Conservation (phyloP, 2,888 invertebrate genomes). For the Papilio gigon region DNA sequence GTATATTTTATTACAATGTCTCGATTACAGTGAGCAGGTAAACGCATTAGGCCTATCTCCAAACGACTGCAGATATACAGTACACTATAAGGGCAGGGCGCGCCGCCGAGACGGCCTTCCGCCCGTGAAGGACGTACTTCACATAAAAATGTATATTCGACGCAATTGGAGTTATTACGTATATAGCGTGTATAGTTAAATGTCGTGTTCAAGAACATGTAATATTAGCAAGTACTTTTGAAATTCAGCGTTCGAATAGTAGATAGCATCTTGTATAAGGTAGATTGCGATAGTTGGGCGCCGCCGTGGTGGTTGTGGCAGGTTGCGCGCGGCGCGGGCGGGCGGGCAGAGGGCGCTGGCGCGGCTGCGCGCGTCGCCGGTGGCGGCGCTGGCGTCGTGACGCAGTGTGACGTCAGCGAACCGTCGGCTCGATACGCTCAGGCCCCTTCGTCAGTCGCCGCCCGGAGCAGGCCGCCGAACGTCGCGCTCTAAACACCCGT, state of each 20-base stretch:
- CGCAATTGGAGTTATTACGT: slow-evolving; percentile 46
- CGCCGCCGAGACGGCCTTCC: slow-evolving; percentile 57
- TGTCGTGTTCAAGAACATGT: neutral
- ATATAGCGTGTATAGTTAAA: slow-evolving; percentile 37
- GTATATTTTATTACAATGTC: slow-evolving; percentile 24
- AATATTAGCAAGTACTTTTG: slow-evolving; percentile 28
- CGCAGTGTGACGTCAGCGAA: slow-evolving; percentile 88
- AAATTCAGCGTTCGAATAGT: slow-evolving; percentile 47
- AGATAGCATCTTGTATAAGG: slow-evolving; percentile 48
- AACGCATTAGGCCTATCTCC: slow-evolving; percentile 48
- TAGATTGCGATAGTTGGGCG: slow-evolving; percentile 63
- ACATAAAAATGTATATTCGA: slow-evolving; percentile 57
- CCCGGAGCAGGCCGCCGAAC: slow-evolving; percentile 78
- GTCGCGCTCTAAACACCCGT: slow-evolving; percentile 76
- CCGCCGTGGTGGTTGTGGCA: slow-evolving; percentile 75
- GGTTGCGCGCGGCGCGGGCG: slow-evolving; percentile 68
- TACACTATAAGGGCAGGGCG: slow-evolving; percentile 54
- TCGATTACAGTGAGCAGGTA: slow-evolving; percentile 27
- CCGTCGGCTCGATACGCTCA: slow-evolving; percentile 85
- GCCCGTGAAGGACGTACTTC: slow-evolving; percentile 54
- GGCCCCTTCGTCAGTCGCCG: slow-evolving; percentile 83
- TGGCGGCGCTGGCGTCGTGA: slow-evolving; percentile 82
- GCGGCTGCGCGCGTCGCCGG: slow-evolving; percentile 67
- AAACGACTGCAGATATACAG: slow-evolving; percentile 54
- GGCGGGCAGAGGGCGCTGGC: slow-evolving; percentile 73